A percentile compares a stretch with the other conserved stretches of the same genome.
phyloP scores from a whole-genome alignment of 1,140 invertebrate genomes.

The Augochlora pura region DNA sequence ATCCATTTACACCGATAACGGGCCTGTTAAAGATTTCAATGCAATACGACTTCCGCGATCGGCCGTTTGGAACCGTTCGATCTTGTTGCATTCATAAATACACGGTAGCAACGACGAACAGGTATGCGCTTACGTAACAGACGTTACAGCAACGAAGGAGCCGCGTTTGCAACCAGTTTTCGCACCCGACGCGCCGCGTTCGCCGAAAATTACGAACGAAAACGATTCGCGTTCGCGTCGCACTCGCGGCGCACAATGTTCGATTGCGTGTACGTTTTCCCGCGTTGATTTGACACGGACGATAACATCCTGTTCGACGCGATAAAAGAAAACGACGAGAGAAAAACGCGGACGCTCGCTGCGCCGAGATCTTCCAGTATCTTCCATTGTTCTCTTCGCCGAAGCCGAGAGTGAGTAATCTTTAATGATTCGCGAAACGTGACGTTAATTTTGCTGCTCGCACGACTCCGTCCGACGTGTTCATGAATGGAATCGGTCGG shows the following conservation, averaged over 20 bases:
- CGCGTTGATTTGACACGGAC: neutral
- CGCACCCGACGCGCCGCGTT: neutral
- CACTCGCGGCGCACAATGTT: neutral
- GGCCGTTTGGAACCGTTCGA: neutral
- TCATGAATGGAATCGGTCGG: neutral
- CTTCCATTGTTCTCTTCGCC: constrained; percentile 17
- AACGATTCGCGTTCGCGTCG: no score
- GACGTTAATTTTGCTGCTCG: constrained; percentile 7
- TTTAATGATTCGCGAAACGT: neutral
- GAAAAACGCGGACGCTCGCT: neutral
- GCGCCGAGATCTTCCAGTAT: constrained; percentile 3
- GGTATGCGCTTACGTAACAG: neutral
- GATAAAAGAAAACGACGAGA: constrained; percentile 7
- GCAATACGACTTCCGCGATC: no score
- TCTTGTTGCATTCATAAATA: neutral
- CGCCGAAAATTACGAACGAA: neutral
- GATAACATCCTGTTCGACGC: constrained; percentile 19
- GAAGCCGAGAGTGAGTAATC: neutral
- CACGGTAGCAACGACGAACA: no score
- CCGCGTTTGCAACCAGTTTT: neutral
- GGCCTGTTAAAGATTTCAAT: no score
- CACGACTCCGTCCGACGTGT: neutral
- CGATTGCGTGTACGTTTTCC: constrained; percentile 13
- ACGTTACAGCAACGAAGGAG: neutral
- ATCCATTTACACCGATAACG: no score